Percentiles rank a stretch among this genome's conserved stretches.
phyloP scores from a whole-genome alignment of 2,113 vertebrate genomes.

The Oreotragus oreotragus region DNA sequence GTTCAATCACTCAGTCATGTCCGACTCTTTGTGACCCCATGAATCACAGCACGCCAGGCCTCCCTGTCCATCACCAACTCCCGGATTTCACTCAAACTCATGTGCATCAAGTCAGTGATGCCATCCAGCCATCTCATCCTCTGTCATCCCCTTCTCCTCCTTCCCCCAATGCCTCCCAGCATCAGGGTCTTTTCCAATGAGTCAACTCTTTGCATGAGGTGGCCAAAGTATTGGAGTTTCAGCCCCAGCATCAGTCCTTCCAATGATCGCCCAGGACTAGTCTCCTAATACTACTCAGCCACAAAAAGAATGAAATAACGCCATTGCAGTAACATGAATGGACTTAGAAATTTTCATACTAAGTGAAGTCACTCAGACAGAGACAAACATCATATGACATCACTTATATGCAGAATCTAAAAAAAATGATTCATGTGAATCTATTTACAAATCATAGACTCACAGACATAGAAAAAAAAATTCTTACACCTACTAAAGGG shows the following conservation, averaged over 20 bases:
- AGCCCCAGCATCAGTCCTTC: too few species aligned
- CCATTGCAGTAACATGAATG: not conserved
- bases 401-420: not conserved
- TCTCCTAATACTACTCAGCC: not conserved
- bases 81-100: accelerated
- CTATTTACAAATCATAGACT: not conserved
- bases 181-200: too few species aligned
- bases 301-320: not conserved
- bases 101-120: accelerated
- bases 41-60: too few species aligned
- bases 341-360: not conserved
- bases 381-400: not conserved
- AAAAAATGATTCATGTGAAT: not conserved
- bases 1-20: too few species aligned
- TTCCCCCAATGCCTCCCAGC: too few species aligned
- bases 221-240: too few species aligned
- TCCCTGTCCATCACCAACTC: too few species aligned
- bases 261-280: too few species aligned
- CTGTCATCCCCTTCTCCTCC: too few species aligned
- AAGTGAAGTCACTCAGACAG: not conserved
- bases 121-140: too few species aligned
- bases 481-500: not conserved
- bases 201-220: too few species aligned
- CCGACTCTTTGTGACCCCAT: too few species aligned
- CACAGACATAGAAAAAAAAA: not conserved